Percentiles rank a stretch among this genome's conserved stretches.
phyloP scores from a whole-genome alignment of 2,797 vertebrate species.

The Enteromius fasciolatus region DNA sequence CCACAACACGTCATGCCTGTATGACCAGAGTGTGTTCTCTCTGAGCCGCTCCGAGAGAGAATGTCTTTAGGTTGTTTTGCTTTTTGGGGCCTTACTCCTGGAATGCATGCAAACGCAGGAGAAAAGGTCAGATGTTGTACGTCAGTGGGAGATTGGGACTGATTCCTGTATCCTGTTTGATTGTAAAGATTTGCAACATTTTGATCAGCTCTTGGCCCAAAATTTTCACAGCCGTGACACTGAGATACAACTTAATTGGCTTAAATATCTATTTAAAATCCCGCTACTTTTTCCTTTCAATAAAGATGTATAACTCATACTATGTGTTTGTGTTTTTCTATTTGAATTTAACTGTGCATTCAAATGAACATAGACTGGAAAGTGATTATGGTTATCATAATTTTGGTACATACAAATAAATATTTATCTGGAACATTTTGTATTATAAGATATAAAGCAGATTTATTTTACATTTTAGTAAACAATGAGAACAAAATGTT shows the following conservation, averaged over 20 bases:
- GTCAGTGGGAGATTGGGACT: conserved; percentile 46
- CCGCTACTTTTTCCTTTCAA: conserved; percentile 77
- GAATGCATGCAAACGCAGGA: conserved; percentile 56
- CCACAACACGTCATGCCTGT: conserved; percentile 49
- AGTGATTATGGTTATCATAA: background rate
- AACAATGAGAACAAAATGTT: background rate
- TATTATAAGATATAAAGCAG: background rate
- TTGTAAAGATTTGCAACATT: conserved; percentile 37
- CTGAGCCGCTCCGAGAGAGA: conserved; percentile 44
- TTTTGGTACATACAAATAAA: too few species aligned
- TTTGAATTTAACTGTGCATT: background rate
- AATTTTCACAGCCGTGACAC: conserved; percentile 88
- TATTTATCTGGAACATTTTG: background rate
- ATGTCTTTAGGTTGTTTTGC: conserved; percentile 50
- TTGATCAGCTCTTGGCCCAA: conserved; percentile 63
- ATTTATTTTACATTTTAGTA: background rate
- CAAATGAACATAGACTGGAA: background rate
- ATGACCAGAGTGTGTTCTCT: conserved; percentile 41
- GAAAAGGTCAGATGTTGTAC: conserved; percentile 43
- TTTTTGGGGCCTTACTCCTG: conserved; percentile 52
- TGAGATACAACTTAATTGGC: conserved; percentile 89
- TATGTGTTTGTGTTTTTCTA: conserved; percentile 11
- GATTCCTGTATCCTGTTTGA: conserved; percentile 48
- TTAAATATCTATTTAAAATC: conserved; percentile 94
- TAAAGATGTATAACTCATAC: conserved; percentile 79